A percentile compares a stretch with the other conserved stretches of the same genome.
Conservation (phyloP, 2,888 invertebrate species). For the Zaprionus bogoriensis region DNA sequence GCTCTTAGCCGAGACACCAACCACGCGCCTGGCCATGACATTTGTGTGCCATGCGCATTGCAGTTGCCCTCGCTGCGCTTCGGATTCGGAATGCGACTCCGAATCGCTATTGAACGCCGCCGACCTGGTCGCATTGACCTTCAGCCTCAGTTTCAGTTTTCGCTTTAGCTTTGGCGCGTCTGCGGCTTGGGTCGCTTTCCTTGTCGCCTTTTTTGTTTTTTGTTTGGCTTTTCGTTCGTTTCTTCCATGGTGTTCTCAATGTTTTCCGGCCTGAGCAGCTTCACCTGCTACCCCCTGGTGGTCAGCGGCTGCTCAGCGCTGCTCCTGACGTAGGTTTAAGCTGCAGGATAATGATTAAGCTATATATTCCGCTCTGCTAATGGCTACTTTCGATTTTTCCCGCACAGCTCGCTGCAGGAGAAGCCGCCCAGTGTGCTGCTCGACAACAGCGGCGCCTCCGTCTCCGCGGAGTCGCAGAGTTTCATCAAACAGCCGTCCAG, state of each 20-base stretch:
- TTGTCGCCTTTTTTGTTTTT: slow-evolving; percentile 60
- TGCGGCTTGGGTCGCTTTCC: slow-evolving; percentile 33
- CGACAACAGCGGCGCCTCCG: too few species aligned
- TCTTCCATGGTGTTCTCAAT: slow-evolving; percentile 65
- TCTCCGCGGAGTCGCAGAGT: slow-evolving; percentile 68
- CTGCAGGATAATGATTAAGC: neutral
- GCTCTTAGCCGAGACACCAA: slow-evolving; percentile 29
- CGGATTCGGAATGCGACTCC: slow-evolving; percentile 21
- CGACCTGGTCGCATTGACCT: slow-evolving; percentile 56
- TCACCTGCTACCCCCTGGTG: slow-evolving; percentile 80
- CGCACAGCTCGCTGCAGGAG: slow-evolving; percentile 76
- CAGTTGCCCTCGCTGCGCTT: neutral
- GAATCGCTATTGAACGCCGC: neutral
- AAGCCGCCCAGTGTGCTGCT: slow-evolving; percentile 63
- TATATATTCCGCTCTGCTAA: too few species aligned
- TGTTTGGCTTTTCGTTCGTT: slow-evolving; percentile 53
- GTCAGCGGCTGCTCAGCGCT: slow-evolving; percentile 79
- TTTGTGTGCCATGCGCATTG: slow-evolving; percentile 49
- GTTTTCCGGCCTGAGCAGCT: slow-evolving; percentile 79
- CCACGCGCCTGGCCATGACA: slow-evolving; percentile 8
- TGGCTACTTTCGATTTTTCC: neutral
- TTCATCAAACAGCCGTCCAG: slow-evolving; percentile 71
- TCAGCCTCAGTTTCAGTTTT: slow-evolving; percentile 54
- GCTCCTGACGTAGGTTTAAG: slow-evolving; percentile 68
- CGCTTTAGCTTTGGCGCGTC: slow-evolving; percentile 59